Evolutionary conservation across 1,140 invertebrate genomes (phyloP).

Genomic region (Lordiphosa stackelbergi): DNA sequence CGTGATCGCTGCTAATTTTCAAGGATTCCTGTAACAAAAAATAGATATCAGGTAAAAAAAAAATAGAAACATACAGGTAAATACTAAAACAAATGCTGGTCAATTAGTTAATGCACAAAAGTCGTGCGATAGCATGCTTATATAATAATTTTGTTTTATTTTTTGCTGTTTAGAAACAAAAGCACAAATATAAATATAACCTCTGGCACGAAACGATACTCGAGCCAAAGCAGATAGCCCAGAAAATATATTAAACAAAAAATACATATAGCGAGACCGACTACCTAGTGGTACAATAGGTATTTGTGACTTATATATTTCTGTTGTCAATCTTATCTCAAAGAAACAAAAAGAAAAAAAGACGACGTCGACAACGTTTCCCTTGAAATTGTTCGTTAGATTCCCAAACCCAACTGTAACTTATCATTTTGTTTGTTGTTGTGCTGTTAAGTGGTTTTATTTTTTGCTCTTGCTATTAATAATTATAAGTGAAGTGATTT

Average conservation of each 20-base stretch:
- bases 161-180: slow-evolving; percentile 23
- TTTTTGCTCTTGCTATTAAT: too few relatives aligned
- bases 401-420: slow-evolving; percentile 6
- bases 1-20: slow-evolving; percentile 79
- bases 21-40: slow-evolving; percentile 80
- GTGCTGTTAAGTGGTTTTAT: not conserved
- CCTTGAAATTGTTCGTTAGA: slow-evolving; percentile 52
- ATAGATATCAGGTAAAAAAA: slow-evolving; percentile 20
- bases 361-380: slow-evolving; percentile 44
- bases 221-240: slow-evolving; percentile 56
- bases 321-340: slow-evolving; percentile 71
- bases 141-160: slow-evolving; percentile 49
- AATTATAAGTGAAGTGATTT: too few relatives aligned
- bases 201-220: slow-evolving; percentile 59
- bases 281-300: slow-evolving; percentile 17
- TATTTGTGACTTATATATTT: slow-evolving; percentile 35
- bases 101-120: slow-evolving; percentile 64
- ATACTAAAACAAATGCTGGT: slow-evolving; percentile 21
- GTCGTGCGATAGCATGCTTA: slow-evolving; percentile 59
- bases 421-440: slow-evolving; percentile 18
- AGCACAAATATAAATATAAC: slow-evolving; percentile 40
- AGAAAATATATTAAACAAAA: slow-evolving; percentile 18
- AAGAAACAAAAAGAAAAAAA: slow-evolving; percentile 1
- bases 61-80: slow-evolving; percentile 16
- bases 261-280: slow-evolving; percentile 22